phyloP scores from a whole-genome alignment of 2,797 vertebrate species.

The Gymnodraco acuticeps region DNA sequence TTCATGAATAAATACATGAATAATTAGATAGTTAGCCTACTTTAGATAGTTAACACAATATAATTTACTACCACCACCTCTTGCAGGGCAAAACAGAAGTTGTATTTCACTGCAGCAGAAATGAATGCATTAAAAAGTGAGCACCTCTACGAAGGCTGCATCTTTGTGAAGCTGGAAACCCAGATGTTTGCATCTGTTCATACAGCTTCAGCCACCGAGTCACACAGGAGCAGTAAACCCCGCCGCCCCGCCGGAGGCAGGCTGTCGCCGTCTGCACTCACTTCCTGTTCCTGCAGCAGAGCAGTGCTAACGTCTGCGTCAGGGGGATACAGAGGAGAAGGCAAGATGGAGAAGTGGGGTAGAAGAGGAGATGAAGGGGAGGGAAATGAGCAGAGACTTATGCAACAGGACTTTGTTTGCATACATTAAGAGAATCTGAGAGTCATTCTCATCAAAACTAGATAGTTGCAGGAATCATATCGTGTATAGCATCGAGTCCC shows the following conservation, averaged over 20 bases:
- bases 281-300: constrained; percentile 43
- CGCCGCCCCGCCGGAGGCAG: constrained; percentile 32
- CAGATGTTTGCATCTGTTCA: constrained; percentile 58
- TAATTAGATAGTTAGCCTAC: no score
- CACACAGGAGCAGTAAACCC: constrained; percentile 39
- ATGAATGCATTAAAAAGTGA: constrained; percentile 34
- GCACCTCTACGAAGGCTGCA: constrained; percentile 21
- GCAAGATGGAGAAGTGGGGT: constrained; percentile 25
- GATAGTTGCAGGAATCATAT: constrained; percentile 36
- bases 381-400: constrained; percentile 25
- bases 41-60: constrained; percentile 8
- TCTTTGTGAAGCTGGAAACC: constrained; percentile 48
- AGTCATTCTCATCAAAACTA: constrained; percentile 45
- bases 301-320: background rate
- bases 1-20: no score
- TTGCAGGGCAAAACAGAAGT: constrained; percentile 1
- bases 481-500: constrained; percentile 4
- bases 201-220: constrained; percentile 23
- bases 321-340: constrained; percentile 22
- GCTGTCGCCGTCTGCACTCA: constrained; percentile 35
- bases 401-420: constrained; percentile 52
- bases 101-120: constrained; percentile 36
- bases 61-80: background rate
- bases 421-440: constrained; percentile 37
- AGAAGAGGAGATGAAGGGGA: constrained; percentile 27